Evolutionary conservation across 2,113 vertebrate species (phyloP), one percentile per base, ranked within the genome.

Genomic region (Dasyurus viverrinus): DNA sequence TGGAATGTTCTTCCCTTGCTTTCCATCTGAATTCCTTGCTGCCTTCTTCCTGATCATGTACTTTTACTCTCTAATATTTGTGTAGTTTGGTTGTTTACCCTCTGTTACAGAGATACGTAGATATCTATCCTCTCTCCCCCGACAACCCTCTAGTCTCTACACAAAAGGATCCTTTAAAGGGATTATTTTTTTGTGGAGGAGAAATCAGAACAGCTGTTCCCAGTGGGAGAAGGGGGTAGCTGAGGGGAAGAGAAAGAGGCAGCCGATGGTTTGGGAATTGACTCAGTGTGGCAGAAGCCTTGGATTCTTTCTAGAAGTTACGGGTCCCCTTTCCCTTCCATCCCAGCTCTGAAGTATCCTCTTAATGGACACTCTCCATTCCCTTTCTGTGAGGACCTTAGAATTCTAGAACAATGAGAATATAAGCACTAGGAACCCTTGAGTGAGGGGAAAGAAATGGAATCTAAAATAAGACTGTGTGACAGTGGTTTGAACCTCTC

Each of bases 231-330:
- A 22, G 14, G 8, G 5, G 36, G 14, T 2, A 3, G 19, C 30
- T 16, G 3, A 12, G 42, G 52, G 3, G 0, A 5, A 47, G 14
- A 2, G 8, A 8, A 55, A 16, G 3, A 22, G 42, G 9, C 6
- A 36, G 16, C 68, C 36, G 42, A 84, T 42, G n/a, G 23, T 42
- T 19, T 84, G 19, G n/a, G 36, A 42, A 68, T 76, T 68, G 57
- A 68, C 60, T 27, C 30, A 68, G 30, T 76, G 60, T 76, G 30
- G 30, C 60, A 76, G 14, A 76, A 76, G 14, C 60, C 60, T n/a
- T 76, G 14, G 1, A n/a, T 36, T 76, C 36, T 76, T 76, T 76
- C 11, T 68, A 30, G 57, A 68, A 36, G 30, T 68, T 36, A 76
- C n/a, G 60, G 42, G 16, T 42, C 19, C 68, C n/a, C 6, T 84